Percentiles rank a stretch among this genome's conserved stretches.
phyloP scores from a whole-genome alignment of 2,888 invertebrate genomes.

The Aphidoletes aphidimyza region DNA sequence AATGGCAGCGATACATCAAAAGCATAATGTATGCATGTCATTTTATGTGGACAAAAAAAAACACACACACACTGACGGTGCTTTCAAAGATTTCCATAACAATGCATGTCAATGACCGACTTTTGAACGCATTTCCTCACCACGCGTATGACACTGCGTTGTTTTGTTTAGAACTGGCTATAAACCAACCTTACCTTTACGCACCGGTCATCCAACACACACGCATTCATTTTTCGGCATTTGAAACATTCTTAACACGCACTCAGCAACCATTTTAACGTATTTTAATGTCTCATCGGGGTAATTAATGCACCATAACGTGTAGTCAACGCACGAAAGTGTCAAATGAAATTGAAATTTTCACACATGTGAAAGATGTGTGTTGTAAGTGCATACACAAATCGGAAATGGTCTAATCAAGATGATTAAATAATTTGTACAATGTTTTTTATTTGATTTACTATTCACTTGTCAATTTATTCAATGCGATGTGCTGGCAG shows the following conservation, averaged over 20 bases:
- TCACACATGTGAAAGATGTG: background rate
- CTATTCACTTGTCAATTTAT: background rate
- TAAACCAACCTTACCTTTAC: background rate
- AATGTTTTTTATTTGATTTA: background rate
- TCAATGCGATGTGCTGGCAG: background rate
- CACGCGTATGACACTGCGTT: too few species aligned
- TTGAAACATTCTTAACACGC: conserved; percentile 15
- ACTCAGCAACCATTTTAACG: background rate
- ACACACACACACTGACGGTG: background rate
- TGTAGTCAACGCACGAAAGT: too few species aligned
- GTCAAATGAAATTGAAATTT: background rate
- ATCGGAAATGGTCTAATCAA: conserved; percentile 21
- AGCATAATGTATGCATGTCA: conserved; percentile 8
- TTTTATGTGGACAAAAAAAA: background rate
- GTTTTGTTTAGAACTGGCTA: too few species aligned
- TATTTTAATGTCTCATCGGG: too few species aligned
- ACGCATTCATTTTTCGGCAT: conserved; percentile 18
- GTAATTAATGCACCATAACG: too few species aligned
- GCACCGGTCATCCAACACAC: background rate
- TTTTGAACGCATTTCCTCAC: conserved; percentile 11
- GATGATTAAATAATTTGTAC: background rate
- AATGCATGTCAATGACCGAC: conserved; percentile 52
- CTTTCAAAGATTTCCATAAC: conserved; percentile 52
- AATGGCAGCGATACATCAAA: conserved; percentile 9
- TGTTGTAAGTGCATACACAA: too few species aligned